These are phyloP conservation scores for Villa cingulata DNA, from an alignment of 2,888 invertebrate genomes.

Conservation along the genomic window DNA sequence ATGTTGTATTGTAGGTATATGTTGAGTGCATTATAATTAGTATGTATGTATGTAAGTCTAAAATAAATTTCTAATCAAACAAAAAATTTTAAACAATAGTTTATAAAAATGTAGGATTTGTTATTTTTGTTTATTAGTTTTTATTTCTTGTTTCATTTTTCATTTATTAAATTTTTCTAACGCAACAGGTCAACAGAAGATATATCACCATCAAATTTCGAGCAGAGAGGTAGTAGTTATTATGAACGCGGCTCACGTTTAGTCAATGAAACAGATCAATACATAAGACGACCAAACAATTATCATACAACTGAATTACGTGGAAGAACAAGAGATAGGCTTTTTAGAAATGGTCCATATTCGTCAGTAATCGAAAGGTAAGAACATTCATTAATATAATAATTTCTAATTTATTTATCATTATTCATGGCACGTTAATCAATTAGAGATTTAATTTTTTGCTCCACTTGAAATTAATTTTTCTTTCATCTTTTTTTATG, in stretches of 20 bases:
- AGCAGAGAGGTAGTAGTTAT: slow-evolving; percentile 34
- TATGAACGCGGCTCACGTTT: slow-evolving; percentile 35
- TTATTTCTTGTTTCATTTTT: slow-evolving; percentile 9
- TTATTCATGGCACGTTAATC: too few relatives aligned
- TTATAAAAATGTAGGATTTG: too few relatives aligned
- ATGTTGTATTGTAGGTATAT: too few relatives aligned
- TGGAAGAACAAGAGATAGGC: slow-evolving; percentile 34
- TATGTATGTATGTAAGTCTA: too few relatives aligned
- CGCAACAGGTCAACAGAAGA: slow-evolving; percentile 38
- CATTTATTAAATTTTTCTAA: slow-evolving; percentile 14
- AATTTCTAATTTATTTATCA: too few relatives aligned
- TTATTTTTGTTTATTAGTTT: slow-evolving; percentile 4
- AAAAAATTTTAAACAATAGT: too few relatives aligned
- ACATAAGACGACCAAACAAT: slow-evolving; percentile 26
- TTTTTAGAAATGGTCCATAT: slow-evolving; percentile 36
- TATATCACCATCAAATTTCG: slow-evolving; percentile 35
- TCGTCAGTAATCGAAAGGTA: slow-evolving; percentile 34
- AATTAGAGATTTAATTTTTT: too few relatives aligned
- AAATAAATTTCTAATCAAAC: too few relatives aligned
- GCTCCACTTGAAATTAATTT: background rate
- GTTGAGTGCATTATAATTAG: too few relatives aligned
- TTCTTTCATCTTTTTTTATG: background rate
- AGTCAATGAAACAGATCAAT: slow-evolving; percentile 27
- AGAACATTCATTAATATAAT: slow-evolving; percentile 11
- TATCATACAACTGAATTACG: slow-evolving; percentile 27